Percentiles rank a stretch among this genome's conserved stretches.
Evolutionary conservation across 2,888 invertebrate genomes (phyloP).

Genomic region (Hirudinaria manillensis): DNA sequence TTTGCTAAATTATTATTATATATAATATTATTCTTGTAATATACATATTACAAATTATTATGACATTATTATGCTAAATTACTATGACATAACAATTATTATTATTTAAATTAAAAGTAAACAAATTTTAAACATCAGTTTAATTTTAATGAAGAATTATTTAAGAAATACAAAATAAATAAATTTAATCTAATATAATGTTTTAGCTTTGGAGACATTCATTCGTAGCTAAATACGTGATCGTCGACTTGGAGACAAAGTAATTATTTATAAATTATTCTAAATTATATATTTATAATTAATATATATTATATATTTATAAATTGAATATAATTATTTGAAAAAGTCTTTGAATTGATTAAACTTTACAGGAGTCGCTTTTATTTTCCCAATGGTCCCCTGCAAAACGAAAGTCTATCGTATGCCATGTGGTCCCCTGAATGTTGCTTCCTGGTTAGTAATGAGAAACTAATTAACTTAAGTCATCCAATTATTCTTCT

Average conservation of each 20-base stretch:
- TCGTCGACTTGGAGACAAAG: constrained; percentile 24
- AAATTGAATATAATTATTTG: too few species aligned
- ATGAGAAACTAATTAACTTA: not conserved
- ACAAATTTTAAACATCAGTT: too few species aligned
- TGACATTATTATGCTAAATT: too few species aligned
- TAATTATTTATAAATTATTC: not conserved
- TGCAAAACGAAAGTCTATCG: not conserved
- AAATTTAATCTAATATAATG: too few species aligned
- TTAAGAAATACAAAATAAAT: too few species aligned
- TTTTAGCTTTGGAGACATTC: constrained; percentile 36
- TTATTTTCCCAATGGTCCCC: constrained; percentile 8
- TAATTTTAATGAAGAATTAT: too few species aligned
- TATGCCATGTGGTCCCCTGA: not conserved
- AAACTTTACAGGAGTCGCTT: not conserved
- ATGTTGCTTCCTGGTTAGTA: not conserved
- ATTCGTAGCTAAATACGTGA: constrained; percentile 32
- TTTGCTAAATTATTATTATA: too few species aligned
- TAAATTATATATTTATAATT: not conserved
- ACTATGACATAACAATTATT: too few species aligned
- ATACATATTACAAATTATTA: too few species aligned
- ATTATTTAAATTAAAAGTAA: too few species aligned
- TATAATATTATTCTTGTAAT: too few species aligned
- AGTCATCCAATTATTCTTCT: not conserved
- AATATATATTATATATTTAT: not conserved
- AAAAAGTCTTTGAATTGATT: too few species aligned